phyloP scores from a whole-genome alignment of 2,888 invertebrate genomes.

The Tiphia femorata region DNA sequence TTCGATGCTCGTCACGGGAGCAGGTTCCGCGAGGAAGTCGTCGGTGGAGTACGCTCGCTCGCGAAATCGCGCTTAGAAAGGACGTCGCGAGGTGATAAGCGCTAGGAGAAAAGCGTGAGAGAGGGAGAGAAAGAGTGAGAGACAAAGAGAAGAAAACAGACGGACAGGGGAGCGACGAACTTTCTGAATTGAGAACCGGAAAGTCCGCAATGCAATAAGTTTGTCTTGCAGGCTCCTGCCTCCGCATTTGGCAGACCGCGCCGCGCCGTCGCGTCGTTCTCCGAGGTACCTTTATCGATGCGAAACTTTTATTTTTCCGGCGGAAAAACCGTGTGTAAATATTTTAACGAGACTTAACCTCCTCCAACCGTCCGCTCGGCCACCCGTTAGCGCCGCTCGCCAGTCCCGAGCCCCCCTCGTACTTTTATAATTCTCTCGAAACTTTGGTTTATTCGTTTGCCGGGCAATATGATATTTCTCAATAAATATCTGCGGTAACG shows the following conservation, averaged over 20 bases:
- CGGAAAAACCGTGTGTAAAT: constrained; percentile 4
- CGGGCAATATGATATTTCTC: too few species aligned
- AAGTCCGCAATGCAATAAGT: constrained; percentile 5
- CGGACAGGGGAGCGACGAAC: neutral
- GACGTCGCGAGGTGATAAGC: neutral
- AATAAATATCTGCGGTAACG: too few species aligned
- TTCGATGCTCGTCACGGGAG: too few species aligned
- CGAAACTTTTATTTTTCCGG: constrained; percentile 17
- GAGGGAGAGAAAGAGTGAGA: neutral
- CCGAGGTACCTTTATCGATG: neutral
- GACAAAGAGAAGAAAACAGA: neutral
- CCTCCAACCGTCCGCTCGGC: neutral
- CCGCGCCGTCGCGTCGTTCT: neutral
- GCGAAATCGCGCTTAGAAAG: too few species aligned
- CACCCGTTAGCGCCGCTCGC: neutral
- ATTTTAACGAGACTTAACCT: constrained; percentile 9
- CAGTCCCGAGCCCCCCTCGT: neutral
- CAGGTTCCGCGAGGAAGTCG: too few species aligned
- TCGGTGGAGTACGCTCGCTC: too few species aligned
- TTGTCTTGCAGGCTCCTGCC: neutral
- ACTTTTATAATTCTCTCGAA: too few species aligned
- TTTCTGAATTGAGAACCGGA: neutral
- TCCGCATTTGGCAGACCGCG: neutral
- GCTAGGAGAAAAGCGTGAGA: neutral
- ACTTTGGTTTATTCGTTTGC: too few species aligned